Percentiles rank a stretch among this genome's conserved stretches.
Conservation (phyloP, 2,888 invertebrate species). For the Drosophila lutescens region DNA sequence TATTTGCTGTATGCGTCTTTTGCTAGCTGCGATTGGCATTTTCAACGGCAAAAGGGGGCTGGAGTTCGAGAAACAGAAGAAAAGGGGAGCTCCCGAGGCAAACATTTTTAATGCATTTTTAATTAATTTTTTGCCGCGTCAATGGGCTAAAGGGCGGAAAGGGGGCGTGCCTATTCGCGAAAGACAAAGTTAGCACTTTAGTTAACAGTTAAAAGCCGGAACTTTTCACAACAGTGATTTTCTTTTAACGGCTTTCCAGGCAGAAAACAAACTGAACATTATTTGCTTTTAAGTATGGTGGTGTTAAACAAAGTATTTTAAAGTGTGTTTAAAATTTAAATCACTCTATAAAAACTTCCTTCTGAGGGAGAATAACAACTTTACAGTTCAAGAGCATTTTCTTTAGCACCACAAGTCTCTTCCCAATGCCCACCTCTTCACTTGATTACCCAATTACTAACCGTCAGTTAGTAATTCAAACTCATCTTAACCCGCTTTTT, state of each 20-base stretch:
- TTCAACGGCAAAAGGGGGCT: constrained; percentile 13
- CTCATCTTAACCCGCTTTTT: constrained; percentile 1
- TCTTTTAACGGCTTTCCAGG: neutral
- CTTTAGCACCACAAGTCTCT: neutral
- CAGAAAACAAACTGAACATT: neutral
- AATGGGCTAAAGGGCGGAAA: constrained; percentile 7
- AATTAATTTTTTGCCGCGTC: constrained; percentile 65
- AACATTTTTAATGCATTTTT: constrained; percentile 69
- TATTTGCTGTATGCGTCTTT: constrained; percentile 50
- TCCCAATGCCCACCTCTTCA: neutral
- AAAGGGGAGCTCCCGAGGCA: constrained; percentile 7
- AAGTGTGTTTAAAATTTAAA: neutral
- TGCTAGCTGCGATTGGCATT: constrained; percentile 45
- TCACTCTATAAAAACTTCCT: too few species aligned
- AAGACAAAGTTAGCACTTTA: constrained; percentile 35
- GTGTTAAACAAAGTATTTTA: neutral
- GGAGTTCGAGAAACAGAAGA: neutral
- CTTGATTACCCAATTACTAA: constrained; percentile 3
- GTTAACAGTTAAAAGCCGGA: constrained; percentile 7
- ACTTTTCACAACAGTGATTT: neutral
- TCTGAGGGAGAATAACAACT: neutral
- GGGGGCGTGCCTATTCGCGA: neutral
- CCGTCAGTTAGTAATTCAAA: neutral
- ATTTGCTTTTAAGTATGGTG: neutral
- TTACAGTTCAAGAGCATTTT: neutral